A percentile compares a stretch with the other conserved stretches of the same genome.
phyloP scores from a whole-genome alignment of 2,888 invertebrate genomes.

The Ormyrus labotus region DNA sequence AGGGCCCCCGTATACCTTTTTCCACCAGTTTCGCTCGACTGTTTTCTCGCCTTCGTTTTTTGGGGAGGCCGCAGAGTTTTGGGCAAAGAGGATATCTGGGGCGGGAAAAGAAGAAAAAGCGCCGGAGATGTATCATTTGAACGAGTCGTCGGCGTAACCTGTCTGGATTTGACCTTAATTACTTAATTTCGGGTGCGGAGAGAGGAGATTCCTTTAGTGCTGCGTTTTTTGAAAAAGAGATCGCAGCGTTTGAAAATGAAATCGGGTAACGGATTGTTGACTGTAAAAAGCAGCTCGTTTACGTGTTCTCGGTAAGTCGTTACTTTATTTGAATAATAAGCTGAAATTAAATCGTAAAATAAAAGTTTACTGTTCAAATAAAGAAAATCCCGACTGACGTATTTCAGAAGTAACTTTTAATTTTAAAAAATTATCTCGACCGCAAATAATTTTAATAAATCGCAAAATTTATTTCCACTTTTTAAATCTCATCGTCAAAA shows the following conservation, averaged over 20 bases:
- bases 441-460: no score
- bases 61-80: not conserved
- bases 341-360: slow-evolving; percentile 1
- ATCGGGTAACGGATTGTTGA: slow-evolving; percentile 23
- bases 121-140: slow-evolving; percentile 39
- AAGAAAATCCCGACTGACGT: slow-evolving; percentile 7
- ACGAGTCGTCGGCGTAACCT: slow-evolving; percentile 13
- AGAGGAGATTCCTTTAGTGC: not conserved
- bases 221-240: not conserved
- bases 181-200: slow-evolving; percentile 42
- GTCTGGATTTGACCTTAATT: slow-evolving; percentile 43
- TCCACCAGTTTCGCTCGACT: not conserved
- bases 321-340: slow-evolving; percentile 36
- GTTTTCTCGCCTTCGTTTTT: not conserved
- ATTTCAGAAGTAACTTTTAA: not conserved
- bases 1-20: not conserved
- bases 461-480: no score
- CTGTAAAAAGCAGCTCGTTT: slow-evolving; percentile 22
- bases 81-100: not conserved
- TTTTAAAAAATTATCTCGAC: no score
- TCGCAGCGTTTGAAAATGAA: not conserved
- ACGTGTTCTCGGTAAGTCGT: slow-evolving; percentile 20
- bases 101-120: not conserved
- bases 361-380: slow-evolving; percentile 16
- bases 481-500: not conserved